Evolutionary conservation across 2,888 invertebrate species (phyloP), one percentile per base, ranked within the genome.

Genomic region (Orgyia antiqua): DNA sequence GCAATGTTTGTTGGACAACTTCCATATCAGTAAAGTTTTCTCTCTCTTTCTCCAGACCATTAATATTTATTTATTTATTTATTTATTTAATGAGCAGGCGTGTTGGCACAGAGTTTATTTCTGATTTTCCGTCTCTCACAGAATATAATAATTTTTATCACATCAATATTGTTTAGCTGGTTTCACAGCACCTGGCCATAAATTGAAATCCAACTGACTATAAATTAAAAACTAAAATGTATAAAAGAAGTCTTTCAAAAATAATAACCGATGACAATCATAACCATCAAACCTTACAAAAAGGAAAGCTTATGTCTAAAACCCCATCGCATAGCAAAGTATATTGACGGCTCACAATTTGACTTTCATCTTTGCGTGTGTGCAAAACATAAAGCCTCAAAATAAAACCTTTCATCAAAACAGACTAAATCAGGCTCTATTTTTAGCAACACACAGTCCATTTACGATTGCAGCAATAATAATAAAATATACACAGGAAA

Each of bases 351-450:
- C 21, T 23, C 33, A 36, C 35, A 36, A 45, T 50, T 31, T 43
- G 43, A 51, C 40, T 53, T 31, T 25, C 26, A 36, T 49, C 36
- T 42, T 51, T 31, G 54, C 51, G 42, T 54, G 51, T 54, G 50
- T 46, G 28, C 29, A 24, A 36, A 40, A 36, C 39, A 50, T 51
- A 42, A 50, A 31, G 20, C 38, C 27, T 42, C 38, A 24, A 36
- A 42, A 36, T 25, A 39, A 37, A 44, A 29, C 33, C 32, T 17
- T 26, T 18, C 6, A 12, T 4, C 10, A 27, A 28, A 25, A 20
- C 23, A 39, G 27, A n/a, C 15, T 8, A 40, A 49, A 31, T 15
- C 6, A 27, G 21, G 37, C 34, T 10, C 24, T 34, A 33, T 10
- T 4, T 7, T 10, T n/a, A 27, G 8, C 13, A 10, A 4, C 11